Evolutionary conservation across 2,797 vertebrate species (phyloP), one percentile per base, ranked within the genome.

Genomic region (Lithobates sylvaticus): DNA sequence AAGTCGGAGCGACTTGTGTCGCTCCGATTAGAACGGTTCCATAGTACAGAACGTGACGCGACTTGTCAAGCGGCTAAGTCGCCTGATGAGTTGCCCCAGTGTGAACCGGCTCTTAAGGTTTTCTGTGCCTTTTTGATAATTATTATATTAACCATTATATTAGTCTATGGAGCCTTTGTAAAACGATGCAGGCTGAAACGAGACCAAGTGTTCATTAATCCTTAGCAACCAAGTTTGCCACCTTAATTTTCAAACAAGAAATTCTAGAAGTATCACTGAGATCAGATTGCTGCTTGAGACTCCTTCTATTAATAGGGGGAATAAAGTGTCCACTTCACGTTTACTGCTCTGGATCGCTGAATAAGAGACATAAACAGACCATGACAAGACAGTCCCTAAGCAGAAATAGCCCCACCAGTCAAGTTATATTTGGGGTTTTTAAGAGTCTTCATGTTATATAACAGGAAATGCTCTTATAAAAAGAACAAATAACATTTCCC

Each of bases 241-340:
- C 29, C 42, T 32, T 12, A 26, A 78, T 27, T 4, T 32, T 21
- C 32, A 83, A 87, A 87, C 81, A 83, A 54, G 75, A 83, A 74
- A 87, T 78, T 44, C 70, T 79, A 83, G 58, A 84, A 74, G 83
- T 47, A 75, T 84, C 42, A 16, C 58, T 77, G 78, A 69, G 69
- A 47, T 83, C 61, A 77, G 69, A 86, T 50, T 42, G 34, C 72
- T 85, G 58, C 75, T 65, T n/a, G 32, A 78, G 42, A 87, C 74
- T 73, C 42, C 61, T 73, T 65, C 81, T 87, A 87, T 83, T 83
- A 79, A 87, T 87, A 84, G 75, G 75, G 73, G 10, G 81, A 44
- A 87, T 78, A 79, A 87, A 68, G 74, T 79, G 85, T 83, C 32
- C 42, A 39, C 81, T 79, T 58, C 61, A 79, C 16, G 26, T 76